phyloP scores from a whole-genome alignment of 2,113 vertebrate genomes.

The Leucoraja erinaceus region DNA sequence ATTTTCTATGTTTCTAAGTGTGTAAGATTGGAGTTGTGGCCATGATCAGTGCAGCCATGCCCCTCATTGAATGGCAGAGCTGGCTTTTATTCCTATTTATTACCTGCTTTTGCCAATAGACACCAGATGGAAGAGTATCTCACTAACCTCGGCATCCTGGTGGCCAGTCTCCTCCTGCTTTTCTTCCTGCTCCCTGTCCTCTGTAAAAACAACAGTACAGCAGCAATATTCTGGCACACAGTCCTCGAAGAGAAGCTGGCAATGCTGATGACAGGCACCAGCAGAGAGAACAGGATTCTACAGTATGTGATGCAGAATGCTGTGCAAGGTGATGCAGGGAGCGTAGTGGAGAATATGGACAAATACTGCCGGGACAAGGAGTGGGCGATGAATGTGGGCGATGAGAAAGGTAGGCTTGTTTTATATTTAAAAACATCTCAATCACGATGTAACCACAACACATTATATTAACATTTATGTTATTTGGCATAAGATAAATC shows the following conservation, averaged over 20 bases:
- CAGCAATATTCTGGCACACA: constrained; percentile 52
- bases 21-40: too few relatives aligned
- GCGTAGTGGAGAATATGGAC: constrained; percentile 67
- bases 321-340: constrained; percentile 64
- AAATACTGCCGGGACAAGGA: constrained; percentile 69
- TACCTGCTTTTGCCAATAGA: too few relatives aligned
- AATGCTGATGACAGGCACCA: constrained; percentile 52
- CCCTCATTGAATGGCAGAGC: too few relatives aligned
- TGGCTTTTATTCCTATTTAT: too few relatives aligned
- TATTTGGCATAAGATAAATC: neutral
- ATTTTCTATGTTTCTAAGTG: too few relatives aligned
- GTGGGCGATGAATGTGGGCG: constrained; percentile 80
- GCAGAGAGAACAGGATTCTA: constrained; percentile 63
- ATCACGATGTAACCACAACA: neutral
- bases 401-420: constrained; percentile 68
- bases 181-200: constrained; percentile 45
- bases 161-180: constrained; percentile 46
- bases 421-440: neutral
- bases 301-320: constrained; percentile 65
- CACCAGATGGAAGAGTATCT: constrained; percentile 54
- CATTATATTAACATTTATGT: neutral
- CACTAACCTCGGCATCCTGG: constrained; percentile 44
- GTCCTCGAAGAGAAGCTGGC: constrained; percentile 47
- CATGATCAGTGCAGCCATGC: too few relatives aligned
- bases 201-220: constrained; percentile 42